Percentiles rank a stretch among this genome's conserved stretches.
Evolutionary conservation across 2,797 vertebrate species (phyloP).

Genomic region (Varecia variegata): DNA sequence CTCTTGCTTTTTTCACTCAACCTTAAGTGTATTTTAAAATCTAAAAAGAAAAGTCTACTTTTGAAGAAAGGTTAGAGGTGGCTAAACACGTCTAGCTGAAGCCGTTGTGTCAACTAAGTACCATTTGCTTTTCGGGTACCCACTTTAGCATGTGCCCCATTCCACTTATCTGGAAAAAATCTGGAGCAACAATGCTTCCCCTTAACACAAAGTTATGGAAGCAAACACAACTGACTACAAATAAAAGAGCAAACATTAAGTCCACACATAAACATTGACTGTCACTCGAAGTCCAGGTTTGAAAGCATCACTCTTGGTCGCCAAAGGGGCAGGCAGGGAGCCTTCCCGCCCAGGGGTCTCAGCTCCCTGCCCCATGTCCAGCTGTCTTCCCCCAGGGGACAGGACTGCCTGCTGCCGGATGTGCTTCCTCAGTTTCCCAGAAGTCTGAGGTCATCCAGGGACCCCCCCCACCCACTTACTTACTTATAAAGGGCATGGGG

Average conservation of each 20-base stretch:
- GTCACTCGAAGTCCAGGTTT: neutral
- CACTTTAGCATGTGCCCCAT: neutral
- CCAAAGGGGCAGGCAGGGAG: neutral
- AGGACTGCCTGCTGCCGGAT: neutral
- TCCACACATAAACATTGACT: neutral
- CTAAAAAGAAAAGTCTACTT: neutral
- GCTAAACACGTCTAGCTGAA: neutral
- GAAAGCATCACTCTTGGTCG: neutral
- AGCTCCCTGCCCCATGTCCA: neutral
- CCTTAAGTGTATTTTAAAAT: neutral
- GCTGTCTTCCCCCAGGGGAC: neutral
- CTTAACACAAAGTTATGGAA: neutral
- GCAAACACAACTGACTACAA: neutral
- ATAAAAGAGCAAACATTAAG: neutral
- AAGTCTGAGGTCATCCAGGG: neutral
- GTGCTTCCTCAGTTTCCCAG: neutral
- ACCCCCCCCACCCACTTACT: neutral
- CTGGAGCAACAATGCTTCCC: neutral
- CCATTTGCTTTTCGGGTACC: neutral
- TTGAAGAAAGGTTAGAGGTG: neutral
- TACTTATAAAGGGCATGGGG: neutral
- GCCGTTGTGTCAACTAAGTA: neutral
- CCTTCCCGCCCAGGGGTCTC: neutral
- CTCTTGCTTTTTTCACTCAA: neutral
- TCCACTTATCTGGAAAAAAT: neutral